Evolutionary conservation across 2,797 vertebrate species (phyloP).

Genomic region (Phoxinus dragarum): DNA sequence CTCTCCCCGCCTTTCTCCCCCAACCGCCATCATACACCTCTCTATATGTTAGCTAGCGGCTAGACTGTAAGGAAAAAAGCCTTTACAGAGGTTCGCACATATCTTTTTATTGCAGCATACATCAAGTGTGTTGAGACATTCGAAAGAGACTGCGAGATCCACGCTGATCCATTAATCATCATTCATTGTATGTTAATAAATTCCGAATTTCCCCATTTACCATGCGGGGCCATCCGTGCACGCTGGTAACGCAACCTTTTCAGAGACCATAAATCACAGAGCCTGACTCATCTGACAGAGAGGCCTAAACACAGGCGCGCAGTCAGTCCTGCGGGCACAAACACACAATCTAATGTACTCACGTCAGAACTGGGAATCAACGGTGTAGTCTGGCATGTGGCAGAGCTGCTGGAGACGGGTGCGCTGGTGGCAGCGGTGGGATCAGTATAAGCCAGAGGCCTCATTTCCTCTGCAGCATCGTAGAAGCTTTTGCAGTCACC

Average conservation of each 20-base stretch:
- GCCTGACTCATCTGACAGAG: constrained; percentile 86
- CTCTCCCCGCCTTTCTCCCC: not conserved
- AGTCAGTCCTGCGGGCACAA: constrained; percentile 81
- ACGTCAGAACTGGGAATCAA: constrained; percentile 75
- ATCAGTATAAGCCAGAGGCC: constrained; percentile 74
- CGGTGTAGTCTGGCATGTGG: constrained; percentile 53
- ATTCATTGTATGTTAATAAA: constrained; percentile 92
- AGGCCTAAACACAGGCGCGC: constrained; percentile 80
- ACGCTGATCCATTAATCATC: constrained; percentile 88
- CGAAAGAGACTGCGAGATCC: constrained; percentile 83
- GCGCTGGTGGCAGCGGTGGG: constrained; percentile 55
- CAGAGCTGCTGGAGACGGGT: constrained; percentile 71
- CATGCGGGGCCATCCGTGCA: constrained; percentile 82
- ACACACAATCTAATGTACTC: constrained; percentile 82
- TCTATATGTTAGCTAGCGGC: constrained; percentile 58
- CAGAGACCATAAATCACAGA: constrained; percentile 84
- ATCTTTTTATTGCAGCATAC: constrained; percentile 84
- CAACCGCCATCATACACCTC: constrained; percentile 41
- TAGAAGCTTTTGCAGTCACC: constrained; percentile 37
- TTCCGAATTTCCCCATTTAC: constrained; percentile 89
- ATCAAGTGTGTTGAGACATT: constrained; percentile 81
- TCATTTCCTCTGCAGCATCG: constrained; percentile 52
- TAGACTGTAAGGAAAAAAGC: constrained; percentile 52
- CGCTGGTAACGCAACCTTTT: constrained; percentile 86
- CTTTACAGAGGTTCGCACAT: constrained; percentile 75